Conservation (phyloP, 1,140 invertebrate genomes). For the Brachionus calyciflorus region DNA sequence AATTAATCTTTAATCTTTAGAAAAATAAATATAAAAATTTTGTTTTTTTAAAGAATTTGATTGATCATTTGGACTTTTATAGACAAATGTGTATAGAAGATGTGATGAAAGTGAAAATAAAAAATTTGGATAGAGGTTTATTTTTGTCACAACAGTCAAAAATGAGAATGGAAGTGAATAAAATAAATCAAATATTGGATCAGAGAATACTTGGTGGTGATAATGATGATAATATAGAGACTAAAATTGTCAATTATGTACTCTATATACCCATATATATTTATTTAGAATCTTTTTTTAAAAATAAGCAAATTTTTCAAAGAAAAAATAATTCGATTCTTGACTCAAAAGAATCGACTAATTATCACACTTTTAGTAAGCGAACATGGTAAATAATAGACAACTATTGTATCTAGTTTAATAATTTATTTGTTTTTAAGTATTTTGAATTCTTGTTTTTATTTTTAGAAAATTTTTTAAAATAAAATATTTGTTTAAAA, state of each 20-base stretch:
- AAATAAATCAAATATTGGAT: conserved; percentile 29
- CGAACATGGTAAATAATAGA: too few species aligned
- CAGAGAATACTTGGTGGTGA: neutral
- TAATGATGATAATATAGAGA: neutral
- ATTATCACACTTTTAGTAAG: too few species aligned
- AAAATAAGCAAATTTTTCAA: conserved; percentile 35
- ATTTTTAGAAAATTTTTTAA: too few species aligned
- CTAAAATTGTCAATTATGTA: neutral
- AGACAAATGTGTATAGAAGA: neutral
- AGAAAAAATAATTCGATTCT: conserved; percentile 32
- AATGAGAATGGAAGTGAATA: conserved; percentile 30
- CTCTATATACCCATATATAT: neutral
- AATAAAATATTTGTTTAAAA: too few species aligned
- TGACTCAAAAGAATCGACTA: too few species aligned
- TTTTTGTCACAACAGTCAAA: conserved; percentile 4
- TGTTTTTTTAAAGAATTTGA: conserved; percentile 16
- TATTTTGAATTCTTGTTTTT: too few species aligned
- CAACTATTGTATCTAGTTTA: too few species aligned
- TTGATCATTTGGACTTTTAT: conserved; percentile 1
- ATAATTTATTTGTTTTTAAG: too few species aligned
- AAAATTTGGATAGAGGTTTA: neutral
- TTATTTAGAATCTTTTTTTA: conserved; percentile 26
- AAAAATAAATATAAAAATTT: neutral
- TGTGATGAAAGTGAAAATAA: neutral
- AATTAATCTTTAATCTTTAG: too few species aligned